phyloP scores from a whole-genome alignment of 53 echinoderm and acorn worm species.

The Henricia sp. region DNA sequence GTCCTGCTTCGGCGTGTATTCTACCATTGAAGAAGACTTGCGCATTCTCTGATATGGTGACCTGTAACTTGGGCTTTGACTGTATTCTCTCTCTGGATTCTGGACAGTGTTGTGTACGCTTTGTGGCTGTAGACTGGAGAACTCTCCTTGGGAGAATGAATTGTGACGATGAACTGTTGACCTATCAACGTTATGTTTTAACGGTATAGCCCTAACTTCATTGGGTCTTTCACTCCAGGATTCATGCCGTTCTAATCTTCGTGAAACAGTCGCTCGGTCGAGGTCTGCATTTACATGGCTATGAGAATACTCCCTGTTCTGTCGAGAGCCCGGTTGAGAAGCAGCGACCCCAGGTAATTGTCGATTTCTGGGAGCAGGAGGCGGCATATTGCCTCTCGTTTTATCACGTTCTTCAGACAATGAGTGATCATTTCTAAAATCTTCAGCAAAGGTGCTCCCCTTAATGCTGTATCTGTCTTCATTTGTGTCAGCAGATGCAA shows the following conservation, averaged over 20 bases:
- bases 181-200: neutral
- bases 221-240: slow-evolving; percentile 51
- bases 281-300: neutral
- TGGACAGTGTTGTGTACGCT: slow-evolving; percentile 1
- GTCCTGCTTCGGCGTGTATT: neutral
- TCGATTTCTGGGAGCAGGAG: neutral
- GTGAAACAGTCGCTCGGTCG: neutral
- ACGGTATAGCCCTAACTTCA: neutral
- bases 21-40: neutral
- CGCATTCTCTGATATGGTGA: neutral
- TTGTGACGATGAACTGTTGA: slow-evolving; percentile 11
- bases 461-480: neutral
- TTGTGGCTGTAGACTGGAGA: neutral
- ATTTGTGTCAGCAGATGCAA: neutral
- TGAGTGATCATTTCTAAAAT: neutral
- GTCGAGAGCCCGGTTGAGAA: too few relatives aligned
- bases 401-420: neutral
- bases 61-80: neutral
- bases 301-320: neutral
- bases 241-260: slow-evolving; percentile 42
- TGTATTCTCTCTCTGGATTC: slow-evolving; percentile 5
- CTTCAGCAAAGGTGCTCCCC: neutral
- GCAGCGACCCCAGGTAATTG: neutral
- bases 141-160: slow-evolving; percentile 13
- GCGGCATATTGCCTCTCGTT: neutral